Evolutionary conservation across 2,797 vertebrate species (phyloP), one percentile per base, ranked within the genome.

Genomic region (Remorina albescens): DNA sequence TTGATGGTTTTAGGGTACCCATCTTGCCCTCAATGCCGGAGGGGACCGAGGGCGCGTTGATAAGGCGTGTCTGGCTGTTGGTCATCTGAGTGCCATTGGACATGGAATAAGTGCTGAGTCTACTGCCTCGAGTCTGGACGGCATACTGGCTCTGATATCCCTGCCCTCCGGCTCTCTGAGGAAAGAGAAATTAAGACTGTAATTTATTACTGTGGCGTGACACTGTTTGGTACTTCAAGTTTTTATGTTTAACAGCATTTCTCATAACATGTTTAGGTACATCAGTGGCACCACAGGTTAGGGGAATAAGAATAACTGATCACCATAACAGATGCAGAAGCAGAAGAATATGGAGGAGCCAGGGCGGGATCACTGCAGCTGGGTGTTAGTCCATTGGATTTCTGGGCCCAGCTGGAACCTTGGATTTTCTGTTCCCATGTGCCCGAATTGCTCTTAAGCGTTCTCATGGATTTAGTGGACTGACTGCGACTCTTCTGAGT

Each of bases 351-450:
- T 3, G 37, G 9, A 30, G 19, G 47, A 67, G 10, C 76, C 85
- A 94, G 67, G 13, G 59, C 6, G 2, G 92, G 86, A 73, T 93
- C 93, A 51, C 92, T 94, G 47, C 41, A 68, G 70, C 87, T 90
- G 59, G 70, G 4, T 78, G 87, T 90, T 49, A 94, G 25, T 34
- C 74, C 87, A 13, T 74, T 87, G 55, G 74, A 9, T 46, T 19
- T 5, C 9, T 67, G 56, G 9, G 63, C 21, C 81, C 56, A 79
- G 66, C 2, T 67, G 56, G 60, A 30, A 2, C n/a, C 0, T 10
- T 19, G 68, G 2, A 46, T 34, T 7, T 82, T 76, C 8, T 84
- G 73, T 0, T 93, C 92, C 86, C 76, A 85, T 34, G 12, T 41
- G 28, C 67, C 60, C 0, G 81, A 82, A 16, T n/a, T 32, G 75